Conservation (phyloP, 1,140 invertebrate genomes). For the Papilio xuthus region DNA sequence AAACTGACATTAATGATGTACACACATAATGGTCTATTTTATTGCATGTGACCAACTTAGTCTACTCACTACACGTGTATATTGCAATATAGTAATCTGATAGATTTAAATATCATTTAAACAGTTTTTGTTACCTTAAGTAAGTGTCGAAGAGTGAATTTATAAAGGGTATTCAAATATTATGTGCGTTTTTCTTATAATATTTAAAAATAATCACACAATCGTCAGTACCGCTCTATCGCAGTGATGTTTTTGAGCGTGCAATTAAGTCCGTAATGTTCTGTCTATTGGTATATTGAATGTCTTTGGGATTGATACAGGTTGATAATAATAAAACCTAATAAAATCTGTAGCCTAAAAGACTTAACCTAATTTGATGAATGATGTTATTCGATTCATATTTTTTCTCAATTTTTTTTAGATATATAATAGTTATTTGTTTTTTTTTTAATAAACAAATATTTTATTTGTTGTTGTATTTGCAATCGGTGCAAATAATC, state of each 20-base stretch:
- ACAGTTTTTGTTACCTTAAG: neutral
- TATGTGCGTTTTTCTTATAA: too few relatives aligned
- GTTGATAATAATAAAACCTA: neutral
- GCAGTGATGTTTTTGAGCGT: too few relatives aligned
- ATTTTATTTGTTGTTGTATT: neutral
- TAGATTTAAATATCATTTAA: neutral
- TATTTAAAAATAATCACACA: too few relatives aligned
- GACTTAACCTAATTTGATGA: too few relatives aligned
- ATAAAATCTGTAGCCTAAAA: neutral
- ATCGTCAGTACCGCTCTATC: too few relatives aligned
- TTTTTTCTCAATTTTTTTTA: too few relatives aligned
- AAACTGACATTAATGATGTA: slow-evolving; percentile 16
- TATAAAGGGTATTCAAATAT: too few relatives aligned
- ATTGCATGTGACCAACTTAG: slow-evolving; percentile 1
- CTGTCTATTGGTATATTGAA: too few relatives aligned
- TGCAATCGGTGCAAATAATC: neutral
- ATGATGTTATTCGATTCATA: too few relatives aligned
- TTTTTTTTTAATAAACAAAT: neutral
- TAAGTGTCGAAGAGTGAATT: too few relatives aligned
- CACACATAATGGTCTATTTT: neutral
- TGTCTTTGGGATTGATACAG: neutral
- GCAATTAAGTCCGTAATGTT: too few relatives aligned
- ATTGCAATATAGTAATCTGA: neutral
- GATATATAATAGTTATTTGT: too few relatives aligned
- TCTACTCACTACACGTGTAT: neutral